Percentiles rank a stretch among this genome's conserved stretches.
Evolutionary conservation across 2,113 vertebrate species (phyloP).

Genomic region (Macaca nemestrina): DNA sequence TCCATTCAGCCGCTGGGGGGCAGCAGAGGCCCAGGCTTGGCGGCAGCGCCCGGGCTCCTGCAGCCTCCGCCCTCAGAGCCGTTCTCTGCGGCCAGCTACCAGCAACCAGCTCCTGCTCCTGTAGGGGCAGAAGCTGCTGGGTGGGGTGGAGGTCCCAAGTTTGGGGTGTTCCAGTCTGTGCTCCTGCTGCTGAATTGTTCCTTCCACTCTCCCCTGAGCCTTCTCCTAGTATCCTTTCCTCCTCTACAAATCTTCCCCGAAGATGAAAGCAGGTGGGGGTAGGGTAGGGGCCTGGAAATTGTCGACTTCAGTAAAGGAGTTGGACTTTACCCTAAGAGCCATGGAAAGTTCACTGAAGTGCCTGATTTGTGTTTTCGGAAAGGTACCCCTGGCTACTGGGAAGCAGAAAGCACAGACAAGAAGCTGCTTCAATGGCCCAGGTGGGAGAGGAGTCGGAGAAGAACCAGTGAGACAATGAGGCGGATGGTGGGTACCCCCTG

Average conservation of each 20-base stretch:
- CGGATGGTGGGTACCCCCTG: too few relatives aligned
- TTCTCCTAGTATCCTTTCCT: background rate
- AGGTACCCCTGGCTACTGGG: background rate
- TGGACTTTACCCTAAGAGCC: background rate
- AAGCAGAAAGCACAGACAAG: background rate
- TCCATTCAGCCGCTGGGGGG: conserved; percentile 56
- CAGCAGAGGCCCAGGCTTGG: conserved; percentile 55
- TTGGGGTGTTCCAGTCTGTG: background rate
- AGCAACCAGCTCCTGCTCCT: background rate
- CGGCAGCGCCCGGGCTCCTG: too few relatives aligned
- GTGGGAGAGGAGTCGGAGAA: background rate
- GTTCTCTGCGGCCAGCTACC: background rate
- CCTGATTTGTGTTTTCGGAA: background rate
- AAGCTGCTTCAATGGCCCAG: background rate
- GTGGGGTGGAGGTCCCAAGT: background rate
- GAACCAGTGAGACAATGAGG: background rate
- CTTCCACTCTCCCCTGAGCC: too few relatives aligned
- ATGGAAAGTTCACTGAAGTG: background rate
- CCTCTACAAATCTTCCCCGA: background rate
- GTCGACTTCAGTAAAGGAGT: background rate
- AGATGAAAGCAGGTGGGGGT: background rate
- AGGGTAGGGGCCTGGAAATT: background rate
- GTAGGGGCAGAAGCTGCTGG: background rate
- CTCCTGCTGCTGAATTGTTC: background rate
- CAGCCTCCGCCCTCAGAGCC: rapidly evolving